These are phyloP conservation scores for Hemicordylus capensis DNA, from an alignment of 2,113 vertebrate species.

Conservation along the genomic window DNA sequence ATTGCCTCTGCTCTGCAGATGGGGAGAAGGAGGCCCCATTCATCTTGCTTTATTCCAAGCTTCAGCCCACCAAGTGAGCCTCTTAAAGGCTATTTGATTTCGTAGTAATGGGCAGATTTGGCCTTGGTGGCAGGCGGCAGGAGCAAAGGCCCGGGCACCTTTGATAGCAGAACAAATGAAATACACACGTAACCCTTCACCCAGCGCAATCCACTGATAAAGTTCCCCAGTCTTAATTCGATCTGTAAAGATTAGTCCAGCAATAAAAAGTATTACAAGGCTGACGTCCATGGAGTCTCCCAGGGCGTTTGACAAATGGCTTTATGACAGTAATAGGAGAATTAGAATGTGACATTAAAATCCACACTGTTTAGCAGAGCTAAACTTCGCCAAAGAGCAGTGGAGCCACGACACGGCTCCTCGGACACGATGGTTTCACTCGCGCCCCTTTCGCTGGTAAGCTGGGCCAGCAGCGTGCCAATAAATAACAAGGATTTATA, in stretches of 20 bases:
- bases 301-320: conserved; percentile 74
- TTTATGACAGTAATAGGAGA: conserved; percentile 80
- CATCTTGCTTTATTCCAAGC: conserved; percentile 23
- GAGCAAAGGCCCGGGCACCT: conserved; percentile 6
- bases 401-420: background rate
- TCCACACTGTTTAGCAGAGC: conserved; percentile 50
- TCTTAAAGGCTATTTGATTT: conserved; percentile 32
- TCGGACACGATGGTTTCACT: background rate
- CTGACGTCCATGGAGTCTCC: conserved; percentile 48
- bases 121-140: background rate
- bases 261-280: conserved; percentile 69
- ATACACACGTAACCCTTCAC: conserved; percentile 44
- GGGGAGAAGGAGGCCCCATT: conserved; percentile 39
- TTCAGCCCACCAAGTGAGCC: conserved; percentile 26
- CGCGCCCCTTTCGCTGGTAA: background rate
- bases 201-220: conserved; percentile 42
- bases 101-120: background rate
- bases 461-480: background rate
- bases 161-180: background rate
- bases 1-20: conserved; percentile 7
- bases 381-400: conserved; percentile 19
- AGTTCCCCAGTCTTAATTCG: conserved; percentile 68
- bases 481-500: conserved; percentile 28
- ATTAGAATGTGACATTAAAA: conserved; percentile 74
- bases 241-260: conserved; percentile 72